These are phyloP conservation scores for Thinocorus orbignyianus DNA, from an alignment of 2,113 vertebrate species.

Conservation along the genomic window DNA sequence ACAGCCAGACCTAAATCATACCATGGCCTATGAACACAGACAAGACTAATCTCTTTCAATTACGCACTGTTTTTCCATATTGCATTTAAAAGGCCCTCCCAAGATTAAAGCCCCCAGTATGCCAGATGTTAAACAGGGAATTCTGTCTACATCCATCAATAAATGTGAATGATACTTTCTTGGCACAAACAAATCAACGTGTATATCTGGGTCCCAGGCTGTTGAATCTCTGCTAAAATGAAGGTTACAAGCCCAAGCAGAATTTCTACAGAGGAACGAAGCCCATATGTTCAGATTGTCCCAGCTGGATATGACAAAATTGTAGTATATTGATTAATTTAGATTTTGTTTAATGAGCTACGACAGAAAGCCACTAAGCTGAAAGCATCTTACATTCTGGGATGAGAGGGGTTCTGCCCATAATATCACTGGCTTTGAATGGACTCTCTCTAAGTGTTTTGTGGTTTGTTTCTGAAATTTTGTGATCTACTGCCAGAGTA, in stretches of 20 bases:
- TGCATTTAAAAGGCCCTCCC: neutral
- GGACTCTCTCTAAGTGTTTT: neutral
- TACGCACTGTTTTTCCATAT: neutral
- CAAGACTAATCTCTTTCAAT: neutral
- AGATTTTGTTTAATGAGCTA: slow-evolving; percentile 10
- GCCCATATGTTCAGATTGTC: neutral
- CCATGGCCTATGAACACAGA: neutral
- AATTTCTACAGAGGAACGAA: neutral
- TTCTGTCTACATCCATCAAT: neutral
- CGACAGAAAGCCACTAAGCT: neutral
- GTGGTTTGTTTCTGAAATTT: neutral
- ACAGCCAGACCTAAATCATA: neutral
- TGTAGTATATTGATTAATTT: neutral
- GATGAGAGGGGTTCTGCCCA: neutral
- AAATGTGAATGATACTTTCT: neutral
- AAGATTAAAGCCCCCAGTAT: neutral
- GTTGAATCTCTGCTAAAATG: neutral
- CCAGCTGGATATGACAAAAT: slow-evolving; percentile 6
- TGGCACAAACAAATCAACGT: neutral
- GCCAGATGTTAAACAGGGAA: neutral
- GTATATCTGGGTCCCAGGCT: neutral
- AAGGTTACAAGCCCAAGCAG: neutral
- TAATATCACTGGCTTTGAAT: neutral
- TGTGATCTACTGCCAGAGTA: neutral
- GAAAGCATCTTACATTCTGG: neutral